Percentiles rank a stretch among this genome's conserved stretches.
phyloP scores from a whole-genome alignment of 2,113 vertebrate species.

The Pangasianodon hypophthalmus region DNA sequence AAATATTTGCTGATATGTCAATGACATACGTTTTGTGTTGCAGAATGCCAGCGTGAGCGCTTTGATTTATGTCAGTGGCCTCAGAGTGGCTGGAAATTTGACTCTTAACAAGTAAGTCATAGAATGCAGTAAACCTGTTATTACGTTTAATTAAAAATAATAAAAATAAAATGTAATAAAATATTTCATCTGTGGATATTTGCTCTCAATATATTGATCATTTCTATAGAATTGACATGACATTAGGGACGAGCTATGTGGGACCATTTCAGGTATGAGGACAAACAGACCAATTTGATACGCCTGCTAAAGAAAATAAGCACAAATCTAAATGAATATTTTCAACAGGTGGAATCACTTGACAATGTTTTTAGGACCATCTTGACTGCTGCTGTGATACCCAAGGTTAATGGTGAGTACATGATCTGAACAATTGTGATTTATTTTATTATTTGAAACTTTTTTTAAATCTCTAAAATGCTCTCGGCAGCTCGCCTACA shows the following conservation, averaged over 20 bases:
- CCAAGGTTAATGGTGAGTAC: constrained; percentile 69
- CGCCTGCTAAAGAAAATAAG: not conserved
- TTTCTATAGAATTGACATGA: constrained; percentile 67
- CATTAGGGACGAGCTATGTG: constrained; percentile 67
- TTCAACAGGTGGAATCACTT: constrained; percentile 64
- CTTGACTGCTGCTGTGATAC: constrained; percentile 65
- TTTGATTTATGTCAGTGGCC: constrained; percentile 58
- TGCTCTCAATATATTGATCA: not conserved
- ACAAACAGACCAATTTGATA: not conserved
- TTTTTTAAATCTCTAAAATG: constrained; percentile 3
- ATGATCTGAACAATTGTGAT: not conserved
- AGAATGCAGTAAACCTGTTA: not conserved
- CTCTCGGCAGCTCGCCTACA: constrained; percentile 56
- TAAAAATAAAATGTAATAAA: not conserved
- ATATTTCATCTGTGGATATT: not conserved
- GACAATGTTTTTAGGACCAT: constrained; percentile 63
- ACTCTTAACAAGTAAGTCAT: constrained; percentile 69
- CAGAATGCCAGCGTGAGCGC: constrained; percentile 68
- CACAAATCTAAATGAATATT: not conserved
- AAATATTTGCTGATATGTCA: not conserved
- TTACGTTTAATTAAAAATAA: not conserved
- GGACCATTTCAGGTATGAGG: constrained; percentile 71
- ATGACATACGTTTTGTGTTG: not conserved
- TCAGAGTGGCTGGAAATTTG: constrained; percentile 65
- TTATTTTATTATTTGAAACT: not conserved